A percentile compares a stretch with the other conserved stretches of the same genome.
These are phyloP conservation scores for Decapterus maruadsi DNA, from an alignment of 2,797 vertebrate genomes.

Conservation along the genomic window DNA sequence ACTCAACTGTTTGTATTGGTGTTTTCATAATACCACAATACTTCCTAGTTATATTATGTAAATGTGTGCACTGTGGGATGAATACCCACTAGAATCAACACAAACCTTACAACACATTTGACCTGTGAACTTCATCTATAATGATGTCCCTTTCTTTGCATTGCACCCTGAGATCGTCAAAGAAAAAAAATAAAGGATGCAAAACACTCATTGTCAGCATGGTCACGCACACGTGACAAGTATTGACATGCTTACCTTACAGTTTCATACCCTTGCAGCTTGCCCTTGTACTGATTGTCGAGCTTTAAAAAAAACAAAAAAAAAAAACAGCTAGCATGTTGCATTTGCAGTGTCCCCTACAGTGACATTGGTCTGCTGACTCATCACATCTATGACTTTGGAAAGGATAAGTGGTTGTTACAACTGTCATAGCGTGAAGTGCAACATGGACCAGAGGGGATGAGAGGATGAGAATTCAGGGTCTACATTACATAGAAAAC, in stretches of 20 bases:
- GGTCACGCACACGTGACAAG: slow-evolving; percentile 28
- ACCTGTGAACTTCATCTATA: not conserved
- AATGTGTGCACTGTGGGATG: not conserved
- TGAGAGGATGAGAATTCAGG: slow-evolving; percentile 23
- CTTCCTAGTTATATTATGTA: not conserved
- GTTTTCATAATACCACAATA: not conserved
- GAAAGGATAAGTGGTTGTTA: slow-evolving; percentile 63
- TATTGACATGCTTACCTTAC: slow-evolving; percentile 71
- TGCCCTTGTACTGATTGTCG: slow-evolving; percentile 51
- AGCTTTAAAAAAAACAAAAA: slow-evolving; percentile 33
- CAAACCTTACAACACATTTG: not conserved
- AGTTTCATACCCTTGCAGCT: slow-evolving; percentile 45
- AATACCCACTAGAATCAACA: not conserved
- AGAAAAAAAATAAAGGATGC: slow-evolving; percentile 2
- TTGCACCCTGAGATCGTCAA: not conserved
- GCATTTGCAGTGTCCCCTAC: slow-evolving; percentile 20
- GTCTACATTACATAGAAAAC: slow-evolving; percentile 14
- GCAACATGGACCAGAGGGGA: slow-evolving; percentile 51
- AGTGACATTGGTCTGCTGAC: slow-evolving; percentile 69
- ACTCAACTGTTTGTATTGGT: not conserved
- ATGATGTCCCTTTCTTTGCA: not conserved
- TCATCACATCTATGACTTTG: slow-evolving; percentile 74
- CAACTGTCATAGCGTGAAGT: slow-evolving; percentile 48
- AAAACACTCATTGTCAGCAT: slow-evolving; percentile 41
- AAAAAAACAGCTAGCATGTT: slow-evolving; percentile 26